Percentiles rank a stretch among this genome's conserved stretches.
Evolutionary conservation across 2,113 vertebrate species (phyloP).

Genomic region (Camelus dromedarius): DNA sequence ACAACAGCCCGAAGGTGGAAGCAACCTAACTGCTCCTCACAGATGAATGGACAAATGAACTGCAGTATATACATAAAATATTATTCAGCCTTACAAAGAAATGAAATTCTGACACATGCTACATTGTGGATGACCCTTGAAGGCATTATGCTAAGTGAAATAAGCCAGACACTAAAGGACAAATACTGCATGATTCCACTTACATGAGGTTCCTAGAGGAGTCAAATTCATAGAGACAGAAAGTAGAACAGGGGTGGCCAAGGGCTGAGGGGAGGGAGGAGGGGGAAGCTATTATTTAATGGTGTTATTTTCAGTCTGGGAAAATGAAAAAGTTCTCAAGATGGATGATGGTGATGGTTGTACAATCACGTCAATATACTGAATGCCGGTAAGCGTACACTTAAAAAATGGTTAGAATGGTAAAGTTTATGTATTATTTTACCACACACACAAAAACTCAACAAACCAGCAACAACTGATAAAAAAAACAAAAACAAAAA

Average conservation of each 20-base stretch:
- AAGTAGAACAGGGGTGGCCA: background rate
- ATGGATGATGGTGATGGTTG: too few relatives aligned
- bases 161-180: background rate
- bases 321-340: background rate
- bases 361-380: background rate
- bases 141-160: background rate
- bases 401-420: background rate
- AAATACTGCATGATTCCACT: background rate
- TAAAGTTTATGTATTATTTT: background rate
- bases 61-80: background rate
- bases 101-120: background rate
- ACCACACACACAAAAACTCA: background rate
- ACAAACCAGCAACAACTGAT: background rate
- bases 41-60: background rate
- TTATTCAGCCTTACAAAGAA: background rate
- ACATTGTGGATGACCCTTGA: background rate
- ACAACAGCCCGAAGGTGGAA: background rate
- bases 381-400: background rate
- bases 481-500: background rate
- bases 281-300: background rate
- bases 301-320: background rate
- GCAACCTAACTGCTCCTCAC: background rate
- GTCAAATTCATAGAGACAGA: background rate
- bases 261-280: too few relatives aligned
- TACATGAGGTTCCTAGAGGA: background rate